Conservation (phyloP, 1,140 invertebrate genomes). For the Bombyx mori region ASM3026992v2 NC_085111.1:14797501-14798000, state of each 20-base stretch:
- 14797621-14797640: too few species aligned
- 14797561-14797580: too few species aligned
- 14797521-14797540: too few species aligned
- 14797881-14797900: constrained; percentile 13
- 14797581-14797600: too few species aligned
- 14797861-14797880: constrained; percentile 34
- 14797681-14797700: constrained; percentile 16
- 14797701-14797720: constrained; percentile 30
- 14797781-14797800: constrained; percentile 17
- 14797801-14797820: constrained; percentile 35
- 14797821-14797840: constrained; percentile 34
- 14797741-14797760: constrained; percentile 21
- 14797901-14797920: constrained; percentile 23
- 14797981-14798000: too few species aligned
- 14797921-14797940: constrained; percentile 23
- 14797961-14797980: constrained; percentile 4
- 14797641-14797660: too few species aligned
- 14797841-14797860: constrained; percentile 25
- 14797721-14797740: constrained; percentile 47
- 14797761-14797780: constrained; percentile 32
- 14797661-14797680: not conserved
- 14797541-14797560: too few species aligned
- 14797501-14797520: too few species aligned
- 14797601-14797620: too few species aligned
- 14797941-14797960: constrained; percentile 28